Base-by-base conservation (phyloP, 2,113 vertebrate genomes). In the Erpornis zantholeuca region DNA sequence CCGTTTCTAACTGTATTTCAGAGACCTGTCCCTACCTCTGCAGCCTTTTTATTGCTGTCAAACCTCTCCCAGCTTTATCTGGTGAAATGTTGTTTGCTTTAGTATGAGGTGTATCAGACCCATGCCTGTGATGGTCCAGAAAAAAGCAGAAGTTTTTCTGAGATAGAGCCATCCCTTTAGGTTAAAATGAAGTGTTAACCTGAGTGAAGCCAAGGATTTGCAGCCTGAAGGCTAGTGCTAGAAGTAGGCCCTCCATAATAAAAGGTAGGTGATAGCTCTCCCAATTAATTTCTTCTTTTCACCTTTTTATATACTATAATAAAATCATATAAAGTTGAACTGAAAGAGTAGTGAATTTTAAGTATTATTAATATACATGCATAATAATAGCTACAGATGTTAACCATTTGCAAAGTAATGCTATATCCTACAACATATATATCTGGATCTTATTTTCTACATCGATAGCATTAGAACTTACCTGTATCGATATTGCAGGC, bases 1-100 rank as follows among this genome's bases (percentile, higher is more conserved):
- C 66, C 63, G 35, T 80, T 93, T 80, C 50, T 90, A 68, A 65
- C 31, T 76, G 44, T 86, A 15, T 79, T 89, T 72, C 78, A 89
- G 81, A 82, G 84, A 84, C 68, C 54, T 85, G 63, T 87, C 87
- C 63, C 70, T 89, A 85, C 84, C 73, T 87, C 73, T 92, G 70
- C 81, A 76, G 19, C 54, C 40, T 76, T 68, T 68, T 82, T 24
- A 18, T 76, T 92, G 64, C 61, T 90, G 52, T 89, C 3, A 6
- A 59, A 57, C 38, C 50, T 90, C 40, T 69, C 35, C 23, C 4
- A 3, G 59, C 61, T 85, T 57, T 50, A 87, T 21, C 42, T 86
- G 7, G 15, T 60, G 69, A 75, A 53, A 60, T 45, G 52, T 88
- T 12, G 1, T 71, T 76, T 64, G 28, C 53, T 76, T 33, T 82